Percentiles rank a stretch among this genome's conserved stretches.
Evolutionary conservation across 2,797 vertebrate species (phyloP).

Genomic region (Xerus rutilus): DNA sequence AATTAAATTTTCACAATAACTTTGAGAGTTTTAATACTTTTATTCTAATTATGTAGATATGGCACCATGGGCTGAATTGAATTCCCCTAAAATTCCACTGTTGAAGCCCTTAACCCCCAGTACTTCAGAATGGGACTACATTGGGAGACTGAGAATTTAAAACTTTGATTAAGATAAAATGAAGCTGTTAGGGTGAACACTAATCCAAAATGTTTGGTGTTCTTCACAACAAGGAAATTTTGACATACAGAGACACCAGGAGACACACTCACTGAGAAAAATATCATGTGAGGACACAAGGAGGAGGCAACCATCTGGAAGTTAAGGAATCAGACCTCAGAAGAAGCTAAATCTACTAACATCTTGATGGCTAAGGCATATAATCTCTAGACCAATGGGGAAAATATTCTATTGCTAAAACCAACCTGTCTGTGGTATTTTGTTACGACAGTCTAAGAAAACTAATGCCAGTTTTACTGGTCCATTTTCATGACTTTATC

Average conservation of each 20-base stretch:
- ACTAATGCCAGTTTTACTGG: neutral
- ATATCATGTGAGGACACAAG: neutral
- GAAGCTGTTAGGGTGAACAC: neutral
- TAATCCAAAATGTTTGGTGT: neutral
- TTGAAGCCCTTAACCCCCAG: neutral
- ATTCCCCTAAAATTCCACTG: neutral
- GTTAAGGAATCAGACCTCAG: neutral
- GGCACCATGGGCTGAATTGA: neutral
- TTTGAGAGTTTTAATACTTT: neutral
- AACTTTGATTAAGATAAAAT: neutral
- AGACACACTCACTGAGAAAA: neutral
- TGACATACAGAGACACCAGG: neutral
- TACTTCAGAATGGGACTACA: neutral
- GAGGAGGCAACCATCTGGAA: neutral
- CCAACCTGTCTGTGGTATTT: neutral
- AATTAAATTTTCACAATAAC: neutral
- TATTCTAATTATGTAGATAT: neutral
- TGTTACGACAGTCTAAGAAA: neutral
- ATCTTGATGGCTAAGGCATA: neutral
- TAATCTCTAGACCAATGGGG: neutral
- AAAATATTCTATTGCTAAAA: neutral
- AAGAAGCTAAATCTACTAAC: neutral
- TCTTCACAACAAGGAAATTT: neutral
- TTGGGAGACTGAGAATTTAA: neutral
- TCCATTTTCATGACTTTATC: neutral